A percentile compares a stretch with the other conserved stretches of the same genome.
phyloP scores from a whole-genome alignment of 2,797 vertebrate genomes.

The Novumbra hubbsi region DNA sequence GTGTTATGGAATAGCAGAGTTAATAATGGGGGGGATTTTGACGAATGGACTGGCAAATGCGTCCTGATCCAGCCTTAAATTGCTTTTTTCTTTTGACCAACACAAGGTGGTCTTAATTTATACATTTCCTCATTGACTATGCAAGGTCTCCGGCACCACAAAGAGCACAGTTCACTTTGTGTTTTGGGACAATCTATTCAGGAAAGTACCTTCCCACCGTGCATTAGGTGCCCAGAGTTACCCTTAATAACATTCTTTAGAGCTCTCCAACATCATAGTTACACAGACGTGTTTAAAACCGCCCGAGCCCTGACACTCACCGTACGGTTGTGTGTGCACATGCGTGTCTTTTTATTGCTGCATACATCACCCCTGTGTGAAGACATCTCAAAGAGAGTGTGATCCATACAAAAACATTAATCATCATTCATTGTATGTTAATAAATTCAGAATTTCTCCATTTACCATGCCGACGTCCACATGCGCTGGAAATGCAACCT shows the following conservation, averaged over 20 bases:
- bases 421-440: constrained; percentile 90
- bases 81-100: constrained; percentile 49
- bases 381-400: constrained; percentile 80
- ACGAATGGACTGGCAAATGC: constrained; percentile 77
- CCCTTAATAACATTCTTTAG: constrained; percentile 39
- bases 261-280: constrained; percentile 46
- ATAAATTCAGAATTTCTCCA: constrained; percentile 87
- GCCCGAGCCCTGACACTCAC: constrained; percentile 58
- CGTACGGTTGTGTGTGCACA: constrained; percentile 73
- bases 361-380: constrained; percentile 77
- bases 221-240: constrained; percentile 45
- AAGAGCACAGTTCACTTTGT: constrained; percentile 59
- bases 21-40: constrained; percentile 79
- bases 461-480: constrained; percentile 82
- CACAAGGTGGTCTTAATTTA: constrained; percentile 71
- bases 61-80: constrained; percentile 77
- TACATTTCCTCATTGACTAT: constrained; percentile 68
- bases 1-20: constrained; percentile 78
- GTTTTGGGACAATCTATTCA: constrained; percentile 61
- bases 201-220: constrained; percentile 31
- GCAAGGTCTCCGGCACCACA: constrained; percentile 60
- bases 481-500: constrained; percentile 83
- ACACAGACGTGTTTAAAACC: constrained; percentile 53
- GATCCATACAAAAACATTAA: constrained; percentile 85
- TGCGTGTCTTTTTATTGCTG: constrained; percentile 77